These are phyloP conservation scores for Drosophila borealis DNA, from an alignment of 2,888 invertebrate species.

Conservation along the genomic window DNA sequence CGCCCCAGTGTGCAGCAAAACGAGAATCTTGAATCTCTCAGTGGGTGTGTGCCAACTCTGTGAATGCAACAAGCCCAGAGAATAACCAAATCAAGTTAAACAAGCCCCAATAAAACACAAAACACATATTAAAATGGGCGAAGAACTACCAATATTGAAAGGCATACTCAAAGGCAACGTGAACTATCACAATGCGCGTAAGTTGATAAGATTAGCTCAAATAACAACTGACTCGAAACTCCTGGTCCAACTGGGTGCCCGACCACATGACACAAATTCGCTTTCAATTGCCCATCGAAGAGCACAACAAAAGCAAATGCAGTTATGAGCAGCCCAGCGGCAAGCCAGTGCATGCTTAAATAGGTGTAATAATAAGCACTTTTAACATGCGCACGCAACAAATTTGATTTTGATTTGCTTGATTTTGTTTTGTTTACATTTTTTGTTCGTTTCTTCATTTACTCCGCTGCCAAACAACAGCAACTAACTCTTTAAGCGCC, in stretches of 20 bases:
- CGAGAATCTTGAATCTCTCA: constrained; percentile 47
- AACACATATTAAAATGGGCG: constrained; percentile 88
- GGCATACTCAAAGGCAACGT: constrained; percentile 96
- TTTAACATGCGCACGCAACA: constrained; percentile 34
- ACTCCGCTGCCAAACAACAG: constrained; percentile 25
- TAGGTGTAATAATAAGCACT: background rate
- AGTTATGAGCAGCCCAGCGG: constrained; percentile 1
- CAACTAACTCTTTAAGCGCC: constrained; percentile 56
- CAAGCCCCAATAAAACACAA: constrained; percentile 25
- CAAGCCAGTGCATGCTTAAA: background rate
- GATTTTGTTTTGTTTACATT: constrained; percentile 61
- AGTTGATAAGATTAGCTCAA: constrained; percentile 84
- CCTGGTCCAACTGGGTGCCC: constrained; percentile 1
- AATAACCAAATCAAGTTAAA: constrained; percentile 13
- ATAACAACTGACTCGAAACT: background rate
- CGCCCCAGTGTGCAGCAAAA: constrained; percentile 44
- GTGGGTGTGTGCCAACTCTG: constrained; percentile 24
- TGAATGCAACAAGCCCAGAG: constrained; percentile 17
- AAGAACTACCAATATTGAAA: constrained; percentile 95
- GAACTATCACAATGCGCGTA: constrained; percentile 97
- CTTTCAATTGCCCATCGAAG: constrained; percentile 61
- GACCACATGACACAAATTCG: constrained; percentile 33
- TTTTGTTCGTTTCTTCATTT: constrained; percentile 16
- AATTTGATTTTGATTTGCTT: constrained; percentile 51
- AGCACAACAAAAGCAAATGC: constrained; percentile 4